These are phyloP conservation scores for Cinclus mexicanus DNA, from an alignment of 2,113 vertebrate species.

Conservation along the genomic window DNA sequence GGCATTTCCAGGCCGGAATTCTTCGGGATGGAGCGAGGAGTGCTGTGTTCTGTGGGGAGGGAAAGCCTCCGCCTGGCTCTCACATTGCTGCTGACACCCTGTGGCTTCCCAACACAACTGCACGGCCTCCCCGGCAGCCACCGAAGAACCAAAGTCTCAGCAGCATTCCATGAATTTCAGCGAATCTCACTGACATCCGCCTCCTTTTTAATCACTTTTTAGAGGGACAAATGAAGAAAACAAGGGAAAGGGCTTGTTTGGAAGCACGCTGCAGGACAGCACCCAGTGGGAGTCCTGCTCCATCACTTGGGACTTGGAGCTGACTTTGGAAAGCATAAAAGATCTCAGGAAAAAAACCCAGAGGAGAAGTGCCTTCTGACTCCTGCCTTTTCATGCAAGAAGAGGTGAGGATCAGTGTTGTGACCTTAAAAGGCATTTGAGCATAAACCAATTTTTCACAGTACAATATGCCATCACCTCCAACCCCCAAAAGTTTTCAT, in stretches of 20 bases:
- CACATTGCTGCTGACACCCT: constrained; percentile 73
- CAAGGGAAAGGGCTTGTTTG: not conserved
- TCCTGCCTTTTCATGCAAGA: not conserved
- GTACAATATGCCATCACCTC: not conserved
- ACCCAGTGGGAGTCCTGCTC: fast-evolving
- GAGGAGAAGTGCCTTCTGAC: not conserved
- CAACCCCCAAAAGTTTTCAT: not conserved
- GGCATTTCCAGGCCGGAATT: not conserved
- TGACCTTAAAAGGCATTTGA: not conserved
- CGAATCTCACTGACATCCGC: fast-evolving
- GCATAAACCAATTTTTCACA: constrained; percentile 14
- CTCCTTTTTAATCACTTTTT: not conserved
- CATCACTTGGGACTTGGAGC: fast-evolving
- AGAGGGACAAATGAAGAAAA: not conserved
- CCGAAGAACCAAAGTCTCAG: fast-evolving
- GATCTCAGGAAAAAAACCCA: not conserved
- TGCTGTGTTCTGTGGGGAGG: not conserved
- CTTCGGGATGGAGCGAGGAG: not conserved
- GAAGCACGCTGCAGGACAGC: not conserved
- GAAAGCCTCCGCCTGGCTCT: not conserved
- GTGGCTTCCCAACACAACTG: constrained; percentile 16
- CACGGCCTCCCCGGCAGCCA: not conserved
- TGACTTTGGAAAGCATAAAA: not conserved
- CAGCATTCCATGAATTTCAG: not conserved
- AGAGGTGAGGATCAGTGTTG: not conserved